A percentile compares a stretch with the other conserved stretches of the same genome.
phyloP scores from a whole-genome alignment of 2,113 vertebrate species.

The Osmerus eperlanus region DNA sequence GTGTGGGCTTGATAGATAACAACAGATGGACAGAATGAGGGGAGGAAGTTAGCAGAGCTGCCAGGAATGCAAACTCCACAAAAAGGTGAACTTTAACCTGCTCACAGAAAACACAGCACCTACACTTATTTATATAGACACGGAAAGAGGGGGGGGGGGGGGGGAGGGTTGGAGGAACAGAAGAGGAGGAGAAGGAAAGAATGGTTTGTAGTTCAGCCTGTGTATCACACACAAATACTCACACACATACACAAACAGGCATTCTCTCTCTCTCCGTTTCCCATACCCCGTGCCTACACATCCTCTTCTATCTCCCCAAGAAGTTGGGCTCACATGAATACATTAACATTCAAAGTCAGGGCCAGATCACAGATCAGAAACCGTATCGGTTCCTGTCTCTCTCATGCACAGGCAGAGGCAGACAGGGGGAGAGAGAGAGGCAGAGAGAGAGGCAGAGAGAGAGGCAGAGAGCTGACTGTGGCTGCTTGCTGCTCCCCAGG shows the following conservation, averaged over 20 bases:
- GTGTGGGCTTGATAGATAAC: not conserved
- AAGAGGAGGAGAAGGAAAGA: not conserved
- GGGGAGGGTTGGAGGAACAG: not conserved
- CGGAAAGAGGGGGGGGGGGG: not conserved
- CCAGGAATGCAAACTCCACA: slow-evolving; percentile 42
- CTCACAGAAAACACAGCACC: slow-evolving; percentile 33
- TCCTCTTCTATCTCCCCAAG: no score
- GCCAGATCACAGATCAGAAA: no score
- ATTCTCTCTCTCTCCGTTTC: no score
- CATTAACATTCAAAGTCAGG: no score
- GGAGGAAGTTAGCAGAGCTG: slow-evolving; percentile 28
- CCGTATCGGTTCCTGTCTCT: no score
- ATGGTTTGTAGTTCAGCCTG: not conserved
- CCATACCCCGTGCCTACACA: no score
- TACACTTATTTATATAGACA: slow-evolving; percentile 47
- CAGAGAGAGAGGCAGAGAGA: not conserved
- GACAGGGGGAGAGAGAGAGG: not conserved
- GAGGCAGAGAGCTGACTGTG: not conserved
- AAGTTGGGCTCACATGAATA: no score
- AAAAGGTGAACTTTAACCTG: slow-evolving; percentile 53
- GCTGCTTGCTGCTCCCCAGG: not conserved
- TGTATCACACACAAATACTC: not conserved
- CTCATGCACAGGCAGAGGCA: no score
- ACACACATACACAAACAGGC: not conserved
- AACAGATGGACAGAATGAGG: not conserved